Percentiles rank a stretch among this genome's conserved stretches.
Evolutionary conservation across 2,113 vertebrate genomes (phyloP).

Genomic region (Oryzias curvinotus): DNA sequence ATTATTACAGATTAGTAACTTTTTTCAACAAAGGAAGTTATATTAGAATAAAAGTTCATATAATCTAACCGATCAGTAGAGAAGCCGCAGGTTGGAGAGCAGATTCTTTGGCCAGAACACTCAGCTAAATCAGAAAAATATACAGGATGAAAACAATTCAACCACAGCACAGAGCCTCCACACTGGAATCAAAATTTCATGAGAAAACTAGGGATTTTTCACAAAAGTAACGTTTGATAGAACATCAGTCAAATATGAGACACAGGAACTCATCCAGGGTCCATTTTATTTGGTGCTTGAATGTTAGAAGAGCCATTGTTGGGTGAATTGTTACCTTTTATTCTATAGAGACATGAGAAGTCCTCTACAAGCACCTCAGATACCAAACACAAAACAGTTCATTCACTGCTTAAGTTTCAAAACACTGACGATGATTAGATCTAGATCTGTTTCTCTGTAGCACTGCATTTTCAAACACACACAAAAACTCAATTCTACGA

Average conservation of each 20-base stretch:
- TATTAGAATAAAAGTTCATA: too few relatives aligned
- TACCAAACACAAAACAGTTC: conserved; percentile 12
- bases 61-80: too few relatives aligned
- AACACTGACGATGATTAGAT: too few relatives aligned
- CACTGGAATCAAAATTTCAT: conserved; percentile 44
- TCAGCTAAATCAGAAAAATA: too few relatives aligned
- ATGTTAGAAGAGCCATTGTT: conserved; percentile 70
- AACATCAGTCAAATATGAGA: conserved; percentile 62
- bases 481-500: too few relatives aligned
- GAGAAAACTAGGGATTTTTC: conserved; percentile 46
- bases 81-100: too few relatives aligned
- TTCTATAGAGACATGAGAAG: conserved; percentile 34
- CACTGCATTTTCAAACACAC: too few relatives aligned
- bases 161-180: conserved; percentile 20
- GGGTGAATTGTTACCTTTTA: conserved; percentile 72
- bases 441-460: too few relatives aligned
- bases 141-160: conserved; percentile 2
- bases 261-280: conserved; percentile 62
- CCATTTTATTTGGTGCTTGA: conserved; percentile 69
- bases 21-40: too few relatives aligned
- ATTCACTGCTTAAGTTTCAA: background rate
- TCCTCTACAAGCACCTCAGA: conserved; percentile 9
- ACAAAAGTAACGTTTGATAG: conserved; percentile 23
- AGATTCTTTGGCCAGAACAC: too few relatives aligned
- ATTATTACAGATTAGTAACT: too few relatives aligned